Base-by-base conservation (phyloP, 2,888 invertebrate species). In the Melanotus villosus region DNA sequence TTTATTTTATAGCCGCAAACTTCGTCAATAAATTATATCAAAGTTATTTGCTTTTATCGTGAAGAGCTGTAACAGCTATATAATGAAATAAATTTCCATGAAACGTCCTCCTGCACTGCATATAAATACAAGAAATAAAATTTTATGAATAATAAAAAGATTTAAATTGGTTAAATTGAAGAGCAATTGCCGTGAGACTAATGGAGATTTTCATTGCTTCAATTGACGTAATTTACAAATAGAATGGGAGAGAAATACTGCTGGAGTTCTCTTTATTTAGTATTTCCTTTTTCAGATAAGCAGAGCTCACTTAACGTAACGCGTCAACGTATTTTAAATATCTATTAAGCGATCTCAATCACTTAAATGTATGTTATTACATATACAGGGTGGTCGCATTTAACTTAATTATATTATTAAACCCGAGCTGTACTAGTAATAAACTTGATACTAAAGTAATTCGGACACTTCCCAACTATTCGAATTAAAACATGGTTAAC, bases 111-210 rank as follows among this genome's bases (percentile, higher is more conserved):
- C 57, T 63, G 63, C 63, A 57, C 65, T 47, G 45, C 18, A 63
- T 68, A 47, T 65, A 65, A 70, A 70, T 64, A 68, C 68, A 71
- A 74, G 76, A 73, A 79, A 82, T 83, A 81, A 83, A 83, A 83
- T 84, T 84, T 84, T 84, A 84, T 84, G 84, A 84, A 84, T 84
- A 84, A 83, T 84, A 84, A 84, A 84, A 84, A 84, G 83, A 80
- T 79, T 79, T 83, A 84, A 84, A 84, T 84, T 83, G 84, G 82
- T 81, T 83, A 83, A 84, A 84, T 84, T 84, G 83, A 80, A 80
- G 81, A 80, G 83, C 83, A 84, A 84, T 84, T 84, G 84, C 81
- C 84, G 84, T 84, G 84, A 83, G 84, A 84, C 76, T 77, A 78
- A 79, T 80, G 78, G 75, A 75, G 76, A 76, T 76, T 82, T 82